Conservation (phyloP, 2,797 vertebrate genomes). For the Sardinella longiceps region DNA sequence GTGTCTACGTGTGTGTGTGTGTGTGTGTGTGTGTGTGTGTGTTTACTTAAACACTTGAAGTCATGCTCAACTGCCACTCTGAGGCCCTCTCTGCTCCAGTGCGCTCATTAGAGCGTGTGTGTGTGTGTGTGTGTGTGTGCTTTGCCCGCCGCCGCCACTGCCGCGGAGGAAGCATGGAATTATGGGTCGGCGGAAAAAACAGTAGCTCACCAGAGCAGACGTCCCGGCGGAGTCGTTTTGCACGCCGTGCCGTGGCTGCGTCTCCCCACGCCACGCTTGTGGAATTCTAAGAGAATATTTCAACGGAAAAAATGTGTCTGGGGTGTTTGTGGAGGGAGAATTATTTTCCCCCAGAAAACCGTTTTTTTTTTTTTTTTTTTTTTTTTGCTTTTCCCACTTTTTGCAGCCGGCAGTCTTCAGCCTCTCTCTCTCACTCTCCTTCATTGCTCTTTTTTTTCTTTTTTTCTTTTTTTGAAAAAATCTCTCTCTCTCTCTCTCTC, state of each 20-base stretch:
- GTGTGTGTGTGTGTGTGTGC: not conserved
- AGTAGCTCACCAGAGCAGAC: not conserved
- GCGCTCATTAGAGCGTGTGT: not conserved
- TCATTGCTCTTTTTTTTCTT: conserved; percentile 38
- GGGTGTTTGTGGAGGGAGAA: not conserved
- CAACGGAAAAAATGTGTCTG: conserved; percentile 6
- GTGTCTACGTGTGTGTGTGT: conserved; percentile 43
- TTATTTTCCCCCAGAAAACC: not conserved
- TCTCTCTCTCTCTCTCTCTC: conserved; percentile 28
- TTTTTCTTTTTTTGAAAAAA: not conserved
- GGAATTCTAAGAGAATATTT: conserved; percentile 10
- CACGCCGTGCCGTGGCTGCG: not conserved
- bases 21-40: conserved; percentile 46
- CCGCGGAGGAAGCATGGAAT: not conserved
- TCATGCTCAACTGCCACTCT: conserved; percentile 1
- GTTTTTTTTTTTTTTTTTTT: no score
- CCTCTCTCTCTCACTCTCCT: conserved; percentile 24
- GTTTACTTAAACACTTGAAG: conserved; percentile 23
- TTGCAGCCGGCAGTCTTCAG: no score
- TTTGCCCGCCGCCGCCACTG: not conserved
- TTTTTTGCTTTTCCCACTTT: not conserved
- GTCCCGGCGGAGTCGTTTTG: not conserved
- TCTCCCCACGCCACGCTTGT: not conserved
- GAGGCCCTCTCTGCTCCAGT: not conserved
- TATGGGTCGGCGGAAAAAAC: not conserved